Evolutionary conservation across 2,888 invertebrate species (phyloP), one percentile per base, ranked within the genome.

Genomic region (Scelioninae gen. 1): DNA sequence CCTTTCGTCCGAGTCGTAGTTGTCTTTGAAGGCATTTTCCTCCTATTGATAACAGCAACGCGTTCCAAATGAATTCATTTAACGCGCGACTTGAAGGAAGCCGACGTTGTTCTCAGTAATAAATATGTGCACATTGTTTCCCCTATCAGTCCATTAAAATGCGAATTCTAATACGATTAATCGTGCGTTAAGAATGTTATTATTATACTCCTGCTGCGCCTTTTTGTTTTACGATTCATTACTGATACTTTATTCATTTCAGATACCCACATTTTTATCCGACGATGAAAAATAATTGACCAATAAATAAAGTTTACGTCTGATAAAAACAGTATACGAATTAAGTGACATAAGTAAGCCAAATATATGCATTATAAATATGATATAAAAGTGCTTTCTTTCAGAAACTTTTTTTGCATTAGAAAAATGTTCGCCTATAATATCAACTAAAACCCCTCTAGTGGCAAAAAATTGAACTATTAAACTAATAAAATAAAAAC

Each of bases 251-350:
- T 62, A 32, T n/a, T n/a, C n/a, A n/a, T n/a, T n/a, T n/a, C n/a
- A n/a, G n/a, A n/a, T n/a, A 15, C 13, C 45, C 49, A 16, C 38
- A 65, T 53, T 75, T 75, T 65, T 65, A 11, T 45, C 32, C 1
- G 40, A 38, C 65, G 16, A 60, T n/a, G n/a, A n/a, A 23, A 65
- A 75, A 75, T 65, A 55, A 65, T 56, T 65, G 75, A 10, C 56
- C 40, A 55, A 74, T 75, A 75, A 65, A 65, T 49, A 49, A 65
- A 15, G 32, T 32, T 34, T 15, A 5, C 6, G 63, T 13, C 7
- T 38, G 75, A 75, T 75, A 75, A 65, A 10, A 16, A 55, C 11
- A n/a, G n/a, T n/a, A n/a, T n/a, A n/a, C n/a, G n/a, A n/a, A n/a
- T n/a, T n/a, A n/a, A n/a, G n/a, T n/a, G n/a, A n/a, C n/a, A n/a